Evolutionary conservation across 2,797 vertebrate genomes (phyloP).

Genomic region (Takifugu rubripes): DNA sequence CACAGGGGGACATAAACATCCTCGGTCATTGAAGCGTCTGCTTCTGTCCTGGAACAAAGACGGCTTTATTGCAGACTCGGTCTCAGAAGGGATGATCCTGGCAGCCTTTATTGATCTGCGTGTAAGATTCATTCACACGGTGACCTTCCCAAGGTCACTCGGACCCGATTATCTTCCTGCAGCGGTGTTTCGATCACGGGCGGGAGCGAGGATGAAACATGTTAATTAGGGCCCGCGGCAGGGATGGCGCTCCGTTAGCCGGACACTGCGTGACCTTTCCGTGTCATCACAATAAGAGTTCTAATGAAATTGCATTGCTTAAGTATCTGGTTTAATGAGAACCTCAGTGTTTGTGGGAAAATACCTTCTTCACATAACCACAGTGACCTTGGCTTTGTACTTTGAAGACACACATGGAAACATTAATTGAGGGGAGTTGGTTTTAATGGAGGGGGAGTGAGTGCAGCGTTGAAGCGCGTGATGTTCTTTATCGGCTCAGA

Average conservation of each 20-base stretch:
- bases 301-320: conserved; percentile 4
- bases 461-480: conserved; percentile 15
- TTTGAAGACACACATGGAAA: conserved; percentile 37
- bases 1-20: background rate
- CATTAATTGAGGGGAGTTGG: conserved; percentile 14
- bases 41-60: conserved; percentile 9
- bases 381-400: conserved; percentile 40
- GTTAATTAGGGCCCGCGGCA: conserved; percentile 33
- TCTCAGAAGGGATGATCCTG: conserved; percentile 23
- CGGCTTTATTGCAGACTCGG: conserved; percentile 7
- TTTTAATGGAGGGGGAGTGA: conserved; percentile 30
- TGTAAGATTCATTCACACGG: conserved; percentile 26
- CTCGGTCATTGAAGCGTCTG: background rate
- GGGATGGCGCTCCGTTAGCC: conserved; percentile 7
- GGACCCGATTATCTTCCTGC: background rate
- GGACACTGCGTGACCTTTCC: conserved; percentile 15
- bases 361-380: conserved; percentile 26
- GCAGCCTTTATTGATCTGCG: conserved; percentile 44
- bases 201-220: conserved; percentile 24
- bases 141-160: conserved; percentile 40
- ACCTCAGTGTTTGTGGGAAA: conserved; percentile 40
- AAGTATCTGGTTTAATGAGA: conserved; percentile 29
- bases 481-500: background rate
- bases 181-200: too few species aligned
- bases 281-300: conserved; percentile 12